Conservation (phyloP, 2,113 vertebrate species). For the Rynchops niger region DNA sequence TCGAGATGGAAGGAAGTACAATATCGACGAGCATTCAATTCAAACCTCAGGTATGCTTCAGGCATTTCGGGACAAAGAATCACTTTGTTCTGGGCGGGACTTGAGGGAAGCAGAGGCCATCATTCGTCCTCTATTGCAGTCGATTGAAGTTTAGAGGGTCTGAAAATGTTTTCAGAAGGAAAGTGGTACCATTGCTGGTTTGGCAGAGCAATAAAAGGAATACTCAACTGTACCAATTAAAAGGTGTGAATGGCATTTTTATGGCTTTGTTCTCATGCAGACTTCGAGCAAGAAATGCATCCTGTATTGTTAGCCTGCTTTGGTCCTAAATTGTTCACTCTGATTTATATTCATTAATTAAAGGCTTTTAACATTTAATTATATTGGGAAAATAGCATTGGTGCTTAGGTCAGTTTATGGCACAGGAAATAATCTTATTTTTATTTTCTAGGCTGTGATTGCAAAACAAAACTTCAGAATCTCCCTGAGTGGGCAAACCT, state of each 20-base stretch:
- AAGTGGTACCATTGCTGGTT: neutral
- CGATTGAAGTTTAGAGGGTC: neutral
- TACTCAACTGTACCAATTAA: neutral
- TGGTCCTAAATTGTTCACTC: slow-evolving; percentile 1
- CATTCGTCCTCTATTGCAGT: neutral
- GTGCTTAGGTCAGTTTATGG: slow-evolving; percentile 22
- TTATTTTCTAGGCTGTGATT: neutral
- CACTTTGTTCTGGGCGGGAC: neutral
- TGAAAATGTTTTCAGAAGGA: neutral
- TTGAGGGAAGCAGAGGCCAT: neutral
- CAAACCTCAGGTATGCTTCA: neutral
- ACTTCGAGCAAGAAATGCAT: neutral
- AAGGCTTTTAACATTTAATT: slow-evolving; percentile 69
- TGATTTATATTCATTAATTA: slow-evolving; percentile 74
- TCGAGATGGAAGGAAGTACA: neutral
- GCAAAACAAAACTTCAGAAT: neutral
- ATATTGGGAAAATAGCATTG: slow-evolving; percentile 3
- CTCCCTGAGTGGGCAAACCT: neutral
- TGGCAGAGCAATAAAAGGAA: slow-evolving; percentile 23
- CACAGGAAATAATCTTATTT: neutral
- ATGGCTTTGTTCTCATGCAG: neutral
- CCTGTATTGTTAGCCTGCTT: neutral
- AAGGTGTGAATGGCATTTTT: slow-evolving; percentile 22
- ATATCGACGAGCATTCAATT: neutral
- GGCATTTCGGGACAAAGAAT: neutral